phyloP scores from a whole-genome alignment of 2,113 vertebrate species.

The Heteronetta atricapilla region DNA sequence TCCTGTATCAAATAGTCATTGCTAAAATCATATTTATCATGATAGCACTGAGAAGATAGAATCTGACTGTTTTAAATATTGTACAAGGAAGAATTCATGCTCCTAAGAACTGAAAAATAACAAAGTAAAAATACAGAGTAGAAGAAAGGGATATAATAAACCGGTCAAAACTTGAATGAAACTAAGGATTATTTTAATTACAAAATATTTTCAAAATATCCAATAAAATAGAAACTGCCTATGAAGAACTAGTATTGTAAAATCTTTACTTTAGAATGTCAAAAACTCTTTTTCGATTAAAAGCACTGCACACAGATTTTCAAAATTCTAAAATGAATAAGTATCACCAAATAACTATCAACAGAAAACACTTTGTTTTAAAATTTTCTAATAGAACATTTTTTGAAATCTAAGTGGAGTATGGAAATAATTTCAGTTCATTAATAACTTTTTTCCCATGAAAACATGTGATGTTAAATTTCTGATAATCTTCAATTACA shows the following conservation, averaged over 20 bases:
- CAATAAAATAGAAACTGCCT: neutral
- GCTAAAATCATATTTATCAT: neutral
- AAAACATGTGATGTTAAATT: neutral
- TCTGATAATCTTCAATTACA: neutral
- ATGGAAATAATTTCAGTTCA: neutral
- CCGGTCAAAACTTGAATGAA: neutral
- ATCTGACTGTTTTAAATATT: neutral
- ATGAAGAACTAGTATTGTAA: neutral
- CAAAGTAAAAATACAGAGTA: neutral
- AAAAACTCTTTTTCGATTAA: neutral
- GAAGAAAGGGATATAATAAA: neutral
- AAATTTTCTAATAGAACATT: neutral
- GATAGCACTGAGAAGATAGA: neutral
- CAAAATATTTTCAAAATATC: neutral
- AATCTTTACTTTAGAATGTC: neutral
- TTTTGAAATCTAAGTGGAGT: neutral
- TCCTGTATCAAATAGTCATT: neutral
- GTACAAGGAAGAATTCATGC: neutral
- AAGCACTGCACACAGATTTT: neutral
- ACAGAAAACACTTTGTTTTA: neutral
- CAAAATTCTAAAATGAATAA: neutral
- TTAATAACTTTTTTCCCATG: neutral
- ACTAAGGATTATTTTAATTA: neutral
- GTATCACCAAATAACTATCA: neutral
- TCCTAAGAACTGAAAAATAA: neutral